Evolutionary conservation across 2,113 vertebrate genomes (phyloP), one percentile per base, ranked within the genome.

Genomic region (Tychaedon coryphoeus): DNA sequence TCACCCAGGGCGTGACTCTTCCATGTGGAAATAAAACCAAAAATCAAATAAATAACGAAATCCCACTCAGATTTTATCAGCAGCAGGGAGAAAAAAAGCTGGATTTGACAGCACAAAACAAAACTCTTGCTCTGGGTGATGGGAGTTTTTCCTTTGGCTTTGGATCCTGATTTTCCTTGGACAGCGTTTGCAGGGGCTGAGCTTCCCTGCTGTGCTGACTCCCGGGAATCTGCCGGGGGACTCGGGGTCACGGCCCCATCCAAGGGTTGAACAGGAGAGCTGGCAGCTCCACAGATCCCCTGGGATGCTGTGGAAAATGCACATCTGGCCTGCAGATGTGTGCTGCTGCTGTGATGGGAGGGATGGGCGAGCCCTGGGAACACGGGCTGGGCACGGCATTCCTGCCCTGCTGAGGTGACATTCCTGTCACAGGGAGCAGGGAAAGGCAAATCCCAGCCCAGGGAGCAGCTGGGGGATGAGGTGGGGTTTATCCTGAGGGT

Each of bases 381-480:
- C 1, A 0, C 0, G 5, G 50, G 28, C 42, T 0, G 1, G 38
- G 47, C 90, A 20, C 1, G 1, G 42, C 70, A 47, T 14, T 75
- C 47, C 51, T 2, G 40, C 33, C 48, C 86, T 0, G 0, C 19
- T 14, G 69, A 3, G 20, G 62, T 1, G 66, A 57, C 54, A 23
- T 9, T 66, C 50, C 75, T 1, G 0, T 9, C 82, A 12, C 71
- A 19, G 0, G 0, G 33, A 31, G 51, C 43, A 3, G 0, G 2
- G 54, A 61, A 28, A 19, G 51, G 13, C 8, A 13, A 53, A 76
- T 40, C 38, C 22, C 0, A 0, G 38, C 19, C 28, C 8, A 1
- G 72, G 51, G 42, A 3, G 4, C 0, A 28, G 79, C 57, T 8
- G 75, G 45, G 34, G 26, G 28, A 4, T 13, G 61, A 33, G 48